These are phyloP conservation scores for Ecliptopera silaceata DNA, from an alignment of 2,888 invertebrate species.

Conservation along the genomic window DNA sequence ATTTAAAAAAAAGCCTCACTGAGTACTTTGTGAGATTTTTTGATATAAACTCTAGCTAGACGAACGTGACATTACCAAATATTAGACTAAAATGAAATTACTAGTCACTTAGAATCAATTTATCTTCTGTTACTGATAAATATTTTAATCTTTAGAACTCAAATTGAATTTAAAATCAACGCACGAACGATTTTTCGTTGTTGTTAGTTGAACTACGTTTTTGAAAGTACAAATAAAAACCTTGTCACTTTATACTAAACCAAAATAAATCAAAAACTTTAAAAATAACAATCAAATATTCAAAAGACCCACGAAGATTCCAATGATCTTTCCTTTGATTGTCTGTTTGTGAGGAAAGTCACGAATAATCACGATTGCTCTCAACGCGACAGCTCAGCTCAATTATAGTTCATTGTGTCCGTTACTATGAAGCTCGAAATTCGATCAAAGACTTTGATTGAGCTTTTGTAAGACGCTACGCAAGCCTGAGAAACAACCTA, in stretches of 20 bases:
- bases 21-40: no score
- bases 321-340: conserved; percentile 12
- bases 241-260: not conserved
- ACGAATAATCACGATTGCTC: conserved; percentile 25
- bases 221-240: not conserved
- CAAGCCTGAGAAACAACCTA: conserved; percentile 1
- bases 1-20: no score
- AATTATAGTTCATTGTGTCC: conserved; percentile 27
- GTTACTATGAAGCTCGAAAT: conserved; percentile 5
- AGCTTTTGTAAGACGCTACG: not conserved
- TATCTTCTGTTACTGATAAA: no score
- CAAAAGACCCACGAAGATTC: conserved; percentile 15
- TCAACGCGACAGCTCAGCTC: conserved; percentile 27
- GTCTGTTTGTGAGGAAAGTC: conserved; percentile 30
- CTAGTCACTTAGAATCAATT: no score
- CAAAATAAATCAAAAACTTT: not conserved
- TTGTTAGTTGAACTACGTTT: not conserved
- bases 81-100: no score
- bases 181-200: no score
- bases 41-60: no score
- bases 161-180: no score
- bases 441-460: conserved; percentile 4
- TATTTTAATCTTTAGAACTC: no score
- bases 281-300: conserved; percentile 10
- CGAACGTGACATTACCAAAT: no score